Base-by-base conservation (phyloP, 2,113 vertebrate genomes). In the Coregonus clupeaformis region DNA sequence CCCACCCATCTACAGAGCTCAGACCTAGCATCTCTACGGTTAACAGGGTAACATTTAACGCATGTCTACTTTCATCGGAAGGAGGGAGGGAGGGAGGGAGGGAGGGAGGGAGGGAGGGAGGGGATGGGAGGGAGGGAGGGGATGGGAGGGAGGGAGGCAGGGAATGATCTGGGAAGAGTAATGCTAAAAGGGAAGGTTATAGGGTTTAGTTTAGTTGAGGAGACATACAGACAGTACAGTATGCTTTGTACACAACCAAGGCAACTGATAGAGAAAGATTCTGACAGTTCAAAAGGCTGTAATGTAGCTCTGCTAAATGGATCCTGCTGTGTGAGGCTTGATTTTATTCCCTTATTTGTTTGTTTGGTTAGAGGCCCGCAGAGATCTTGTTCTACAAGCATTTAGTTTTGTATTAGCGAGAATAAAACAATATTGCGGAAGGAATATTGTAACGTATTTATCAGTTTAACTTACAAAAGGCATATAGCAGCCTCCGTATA, bases 371-470 rank as follows among this genome's bases (percentile, higher is more conserved):
- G 55, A 29, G 74, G 55, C 79, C 77, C 68, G 16, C 27, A 55
- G 75, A 84, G 76, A 74, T 47, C 25, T 70, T 84, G 57, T 77
- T 81, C 71, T 68, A 78, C 77, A 78, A 73, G 72, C 71, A 73
- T 80, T 83, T 80, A 68, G 73, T 78, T 78, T 78, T 69, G 64
- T 66, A 71, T 77, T 79, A 72, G n/a, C 1, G 36, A 22, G 5
- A 11, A 63, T 52, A 22, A 72, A 49, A 57, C 63, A 74, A 81
- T 32, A 68, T 64, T 47, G 76, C 70, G 13, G 49, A 18, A 52
- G 49, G 49, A 52, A 52, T 52, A 52, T 52, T 52, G 49, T 52
- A 52, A 52, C 12, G 5, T 18, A 52, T 52, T 52, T 52, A 52
- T 18, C 49, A 16, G 49, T 52, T 52, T 16, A 52, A 16, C 16